Evolutionary conservation across 2,888 invertebrate species (phyloP), one percentile per base, ranked within the genome.

Genomic region (Selenia dentaria): DNA sequence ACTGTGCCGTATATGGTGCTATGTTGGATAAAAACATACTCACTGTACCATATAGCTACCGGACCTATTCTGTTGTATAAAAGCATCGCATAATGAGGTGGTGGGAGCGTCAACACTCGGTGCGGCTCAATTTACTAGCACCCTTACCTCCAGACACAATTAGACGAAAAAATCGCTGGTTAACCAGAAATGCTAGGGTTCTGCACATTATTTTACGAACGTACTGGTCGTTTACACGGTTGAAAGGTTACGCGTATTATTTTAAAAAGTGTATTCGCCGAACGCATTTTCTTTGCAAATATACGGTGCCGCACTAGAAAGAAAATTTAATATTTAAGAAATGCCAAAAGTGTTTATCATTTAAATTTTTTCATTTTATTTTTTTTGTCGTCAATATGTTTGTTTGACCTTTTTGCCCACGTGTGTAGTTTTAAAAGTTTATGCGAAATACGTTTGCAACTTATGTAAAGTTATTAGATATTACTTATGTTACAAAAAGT

Each of bases 61-160:
- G n/a, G n/a, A 18, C 6, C 29, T 35, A 31, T 13, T 6, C 13
- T 26, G 22, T 29, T 22, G 28, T 29, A 32, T 24, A 37, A 36
- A 41, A 32, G 36, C 32, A 2, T 9, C 31, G 39, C 34, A 35
- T 45, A 45, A 45, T 45, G 33, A 38, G 25, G 25, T 24, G 11
- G 36, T 46, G 40, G 35, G 47, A 47, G 36, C 32, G 13, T 2
- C 11, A 32, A 22, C 47, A 47, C 22, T 20, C 36, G 47, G n/a
- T 27, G 26, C 6, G 25, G 26, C 33, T 29, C 27, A 33, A 36
- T 28, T 29, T 36, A 47, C 33, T 41, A 46, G 16, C 14, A 27
- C 40, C 39, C 31, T 35, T 42, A n/a, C 22, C 20, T 13, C 11
- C 10, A 24, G 9, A 16, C 35, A 28, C 40, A 41, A 44, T 33